Evolutionary conservation across 2,888 invertebrate species (phyloP), one percentile per base, ranked within the genome.

Genomic region (Cosmorhoe ocellata): DNA sequence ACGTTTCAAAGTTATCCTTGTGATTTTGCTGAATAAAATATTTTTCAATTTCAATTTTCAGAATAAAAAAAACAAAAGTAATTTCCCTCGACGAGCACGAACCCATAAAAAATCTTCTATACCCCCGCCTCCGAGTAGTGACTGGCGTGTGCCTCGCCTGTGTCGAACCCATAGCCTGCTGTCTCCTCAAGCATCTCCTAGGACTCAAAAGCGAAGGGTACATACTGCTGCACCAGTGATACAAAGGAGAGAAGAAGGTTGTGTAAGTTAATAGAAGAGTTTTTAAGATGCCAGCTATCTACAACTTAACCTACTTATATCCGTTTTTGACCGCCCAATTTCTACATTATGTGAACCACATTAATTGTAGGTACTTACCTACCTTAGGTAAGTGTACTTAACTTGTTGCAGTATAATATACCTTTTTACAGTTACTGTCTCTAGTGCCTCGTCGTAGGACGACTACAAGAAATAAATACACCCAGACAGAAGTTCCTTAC

Each of bases 91-190:
- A 31, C 38, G 31, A 33, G 34, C 39, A 38, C 18, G 34, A 18
- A 32, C 32, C 34, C 43, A 9, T 31, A 46, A 22, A n/a, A 24
- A 45, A 10, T 2, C 31, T 6, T 12, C 13, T 27, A 26, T 18
- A 3, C 24, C 14, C 6, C 33, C 24, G n/a, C 56, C 58, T 27
- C 34, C 51, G 18, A 56, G 11, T 7, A 12, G 30, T 13, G 39
- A 43, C 36, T 62, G 65, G 56, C 66, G 58, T 24, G 66, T 71
- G 49, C 71, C 78, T 34, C 74, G 74, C 10, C 61, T 64, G 12
- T 74, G 75, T 48, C 71, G 66, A 32, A 71, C 71, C 13, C 59
- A 59, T 43, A 69, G 65, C 56, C 24, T 54, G 11, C 47, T 61
- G 39, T 18, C 50, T 27, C 42, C 54, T 9, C 32, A 44, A 9